Base-by-base conservation (phyloP, 1,140 invertebrate species). In the Agraylea sexmaculata region DNA sequence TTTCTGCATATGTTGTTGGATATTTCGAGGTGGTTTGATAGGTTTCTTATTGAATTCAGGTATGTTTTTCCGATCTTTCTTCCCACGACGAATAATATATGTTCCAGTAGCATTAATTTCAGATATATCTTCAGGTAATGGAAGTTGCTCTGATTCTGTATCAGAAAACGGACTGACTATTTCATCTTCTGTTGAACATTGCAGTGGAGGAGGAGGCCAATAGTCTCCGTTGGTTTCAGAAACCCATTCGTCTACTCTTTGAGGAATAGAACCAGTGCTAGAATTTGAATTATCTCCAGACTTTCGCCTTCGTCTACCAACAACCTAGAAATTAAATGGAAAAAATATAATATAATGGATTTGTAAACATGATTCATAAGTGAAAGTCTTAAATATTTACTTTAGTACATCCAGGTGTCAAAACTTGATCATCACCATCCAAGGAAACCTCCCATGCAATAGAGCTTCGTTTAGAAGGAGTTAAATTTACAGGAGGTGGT, bases 381-480 rank as follows among this genome's bases (percentile, higher is more conserved):
- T 32, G 6, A 35, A 36, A 2, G 8, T 15, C 17, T 18, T 23
- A 22, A 17, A 59, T 71, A 32, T 71, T 64, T 49, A 81, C 78
- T 60, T 82, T 81, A 35, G 78, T 80, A 51, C 77, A 80, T 17
- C 78, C 78, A 20, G 78, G 78, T 12, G 76, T 78, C 17, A 79
- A 69, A 15, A 80, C 59, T 30, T 75, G 71, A 59, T 80, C 76
- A 46, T 69, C 66, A 46, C 72, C 70, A 56, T 77, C 78, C 38
- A 87, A 66, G 32, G 81, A 76, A 21, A 87, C 83, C 66, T 86
- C 82, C 81, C 81, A 85, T 37, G 81, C 82, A 29, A 86, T 83
- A 48, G 80, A 82, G 51, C 77, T 75, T 45, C 80, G 70, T 60
- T 84, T 85, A 53, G 73, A 74, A 48, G 69, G 69, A 43, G 68